phyloP scores from a whole-genome alignment of 2,797 vertebrate species.

The Orestias chungarensis region DNA sequence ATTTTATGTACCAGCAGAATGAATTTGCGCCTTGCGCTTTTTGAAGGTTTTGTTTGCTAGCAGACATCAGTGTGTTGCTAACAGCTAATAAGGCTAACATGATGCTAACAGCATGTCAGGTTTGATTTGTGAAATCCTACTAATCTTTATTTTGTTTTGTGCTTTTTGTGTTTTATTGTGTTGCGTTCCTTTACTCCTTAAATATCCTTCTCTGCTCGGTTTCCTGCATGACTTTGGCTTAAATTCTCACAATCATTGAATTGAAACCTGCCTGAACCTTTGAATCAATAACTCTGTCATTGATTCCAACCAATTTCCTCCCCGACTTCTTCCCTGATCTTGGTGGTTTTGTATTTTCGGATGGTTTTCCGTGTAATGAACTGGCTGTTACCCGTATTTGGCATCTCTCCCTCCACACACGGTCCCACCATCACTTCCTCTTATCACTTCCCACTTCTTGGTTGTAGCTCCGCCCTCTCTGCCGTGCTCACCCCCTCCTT shows the following conservation, averaged over 20 bases:
- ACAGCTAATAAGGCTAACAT: conserved; percentile 62
- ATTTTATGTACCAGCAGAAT: conserved; percentile 14
- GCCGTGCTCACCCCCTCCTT: conserved; percentile 85
- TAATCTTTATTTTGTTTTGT: conserved; percentile 83
- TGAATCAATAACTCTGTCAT: conserved; percentile 67
- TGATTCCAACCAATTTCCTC: conserved; percentile 18
- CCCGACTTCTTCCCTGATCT: conserved; percentile 24
- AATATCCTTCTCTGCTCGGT: conserved; percentile 7
- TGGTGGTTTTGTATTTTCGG: conserved; percentile 32
- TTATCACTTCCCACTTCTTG: conserved; percentile 84
- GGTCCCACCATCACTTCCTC: conserved; percentile 80
- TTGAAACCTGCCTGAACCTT: conserved; percentile 30
- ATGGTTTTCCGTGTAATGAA: conserved; percentile 55
- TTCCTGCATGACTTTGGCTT: conserved; percentile 44
- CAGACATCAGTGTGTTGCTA: conserved; percentile 46
- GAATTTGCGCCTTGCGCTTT: conserved; percentile 13
- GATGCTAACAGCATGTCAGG: conserved; percentile 79
- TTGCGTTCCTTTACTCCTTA: conserved; percentile 23
- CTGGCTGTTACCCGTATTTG: conserved; percentile 72
- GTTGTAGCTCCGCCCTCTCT: conserved; percentile 89
- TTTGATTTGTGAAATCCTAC: conserved; percentile 75
- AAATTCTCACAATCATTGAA: conserved; percentile 18
- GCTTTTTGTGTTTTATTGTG: conserved; percentile 61
- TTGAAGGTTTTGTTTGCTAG: conserved; percentile 44
- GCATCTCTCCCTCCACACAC: conserved; percentile 43